Evolutionary conservation across 1,140 invertebrate species (phyloP), one percentile per base, ranked within the genome.

Genomic region (Drosophila miranda): DNA sequence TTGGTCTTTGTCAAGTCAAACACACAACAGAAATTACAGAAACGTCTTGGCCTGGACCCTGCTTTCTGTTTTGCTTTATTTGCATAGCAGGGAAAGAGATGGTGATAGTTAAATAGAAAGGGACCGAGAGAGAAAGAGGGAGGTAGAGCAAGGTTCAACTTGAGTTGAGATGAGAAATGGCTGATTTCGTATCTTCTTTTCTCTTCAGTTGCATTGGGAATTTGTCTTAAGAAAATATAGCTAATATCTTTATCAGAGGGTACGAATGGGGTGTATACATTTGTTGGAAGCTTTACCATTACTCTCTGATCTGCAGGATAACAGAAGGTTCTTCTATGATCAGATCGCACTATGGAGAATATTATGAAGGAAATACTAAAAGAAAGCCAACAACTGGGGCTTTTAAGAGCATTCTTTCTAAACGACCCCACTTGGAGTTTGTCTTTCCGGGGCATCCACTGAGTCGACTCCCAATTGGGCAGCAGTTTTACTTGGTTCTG

Each of bases 201-300:
- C 50, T 52, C 42, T 45, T 73, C 45, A 57, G 60, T 78, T 82
- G 60, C 70, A 78, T 57, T 55, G 80, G 67, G 58, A 60, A 59
- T 72, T 69, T 57, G 66, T 60, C 49, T 66, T 55, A 56, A 59
- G 53, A 80, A 77, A 76, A 79, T 80, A 80, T 77, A 63, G 81
- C 71, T 73, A 80, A 79, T 83, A 70, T 67, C 50, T 44, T 62
- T 62, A 30, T 34, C 4, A 19, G n/a, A 4, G 14, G 14, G 8
- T 28, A 2, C 8, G 0, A 9, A 6, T 6, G 1, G 50, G 57
- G 57, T 50, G 62, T 72, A 62, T 62, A 13, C 13, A 13, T 45
- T 38, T 2, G 2, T 28, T 9, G 8, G 14, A 14, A 13, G 19
- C 43, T 14, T 38, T 0, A 11, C 19, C 14, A 26, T 30, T 30